A percentile compares a stretch with the other conserved stretches of the same genome.
These are phyloP conservation scores for Gorsachius magnificus DNA, from an alignment of 2,797 vertebrate species.

Conservation along the genomic window DNA sequence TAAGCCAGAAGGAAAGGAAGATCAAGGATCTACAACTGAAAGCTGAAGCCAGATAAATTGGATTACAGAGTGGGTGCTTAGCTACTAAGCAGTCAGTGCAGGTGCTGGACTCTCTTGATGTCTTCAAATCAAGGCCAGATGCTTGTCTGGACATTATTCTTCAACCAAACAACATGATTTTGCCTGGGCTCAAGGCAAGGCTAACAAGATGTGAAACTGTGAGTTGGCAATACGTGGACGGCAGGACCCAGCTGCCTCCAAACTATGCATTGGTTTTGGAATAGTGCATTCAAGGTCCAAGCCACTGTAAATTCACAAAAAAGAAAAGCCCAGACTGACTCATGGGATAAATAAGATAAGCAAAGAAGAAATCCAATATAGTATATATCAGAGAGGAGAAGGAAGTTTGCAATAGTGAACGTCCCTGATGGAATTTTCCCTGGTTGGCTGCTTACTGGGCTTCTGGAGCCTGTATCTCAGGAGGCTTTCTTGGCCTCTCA, in stretches of 20 bases:
- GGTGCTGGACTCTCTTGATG: not conserved
- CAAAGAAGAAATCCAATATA: not conserved
- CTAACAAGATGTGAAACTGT: not conserved
- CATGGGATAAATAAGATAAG: not conserved
- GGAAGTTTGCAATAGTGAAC: not conserved
- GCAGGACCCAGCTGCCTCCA: not conserved
- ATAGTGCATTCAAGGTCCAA: not conserved
- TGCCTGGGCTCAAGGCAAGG: not conserved
- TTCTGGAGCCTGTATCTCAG: not conserved
- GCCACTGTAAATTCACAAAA: not conserved
- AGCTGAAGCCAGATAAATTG: constrained; percentile 25
- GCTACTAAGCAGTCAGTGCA: not conserved
- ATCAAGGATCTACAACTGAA: not conserved
- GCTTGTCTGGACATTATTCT: not conserved
- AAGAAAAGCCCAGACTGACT: not conserved
- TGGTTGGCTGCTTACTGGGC: not conserved
- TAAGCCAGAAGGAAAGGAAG: constrained; percentile 5
- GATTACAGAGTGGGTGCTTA: not conserved
- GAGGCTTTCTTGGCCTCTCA: not conserved
- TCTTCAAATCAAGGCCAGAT: constrained; percentile 24
- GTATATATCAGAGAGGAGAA: not conserved
- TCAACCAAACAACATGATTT: not conserved
- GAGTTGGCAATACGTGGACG: not conserved
- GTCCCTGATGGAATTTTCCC: not conserved
- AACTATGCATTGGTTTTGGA: not conserved